Evolutionary conservation across 2,888 invertebrate genomes (phyloP).

Genomic region (Agrilus mali): DNA sequence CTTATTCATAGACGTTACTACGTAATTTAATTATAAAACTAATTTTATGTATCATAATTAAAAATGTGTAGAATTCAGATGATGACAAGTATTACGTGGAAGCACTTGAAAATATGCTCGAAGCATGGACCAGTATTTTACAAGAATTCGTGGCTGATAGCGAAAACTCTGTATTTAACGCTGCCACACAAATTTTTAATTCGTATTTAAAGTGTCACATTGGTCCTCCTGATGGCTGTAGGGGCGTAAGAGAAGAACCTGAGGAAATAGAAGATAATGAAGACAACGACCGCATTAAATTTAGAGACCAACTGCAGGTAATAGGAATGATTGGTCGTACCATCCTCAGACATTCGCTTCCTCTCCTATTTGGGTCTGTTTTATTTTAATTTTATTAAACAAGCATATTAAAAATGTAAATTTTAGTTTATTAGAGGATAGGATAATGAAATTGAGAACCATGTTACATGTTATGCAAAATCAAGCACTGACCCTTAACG

Average conservation of each 20-base stretch:
- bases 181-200: constrained; percentile 54
- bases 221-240: constrained; percentile 65
- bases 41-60: no score
- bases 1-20: no score
- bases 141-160: constrained; percentile 25
- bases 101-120: constrained; percentile 54
- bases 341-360: constrained; percentile 51
- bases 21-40: no score
- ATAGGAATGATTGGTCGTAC: constrained; percentile 55
- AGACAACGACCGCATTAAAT: constrained; percentile 52
- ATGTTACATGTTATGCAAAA: constrained; percentile 29
- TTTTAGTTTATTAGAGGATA: constrained; percentile 28
- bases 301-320: constrained; percentile 59
- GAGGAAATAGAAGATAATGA: constrained; percentile 52
- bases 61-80: constrained; percentile 33
- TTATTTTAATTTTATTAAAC: background rate
- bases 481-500: constrained; percentile 29
- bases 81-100: constrained; percentile 48
- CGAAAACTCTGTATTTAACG: constrained; percentile 21
- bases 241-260: constrained; percentile 34
- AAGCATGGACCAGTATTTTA: constrained; percentile 51
- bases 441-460: constrained; percentile 24
- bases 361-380: constrained; percentile 44
- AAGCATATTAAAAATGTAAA: no score
- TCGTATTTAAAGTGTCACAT: constrained; percentile 69